Conservation (phyloP, 2,113 vertebrate genomes). For the Eulacestoma nigropectus region DNA sequence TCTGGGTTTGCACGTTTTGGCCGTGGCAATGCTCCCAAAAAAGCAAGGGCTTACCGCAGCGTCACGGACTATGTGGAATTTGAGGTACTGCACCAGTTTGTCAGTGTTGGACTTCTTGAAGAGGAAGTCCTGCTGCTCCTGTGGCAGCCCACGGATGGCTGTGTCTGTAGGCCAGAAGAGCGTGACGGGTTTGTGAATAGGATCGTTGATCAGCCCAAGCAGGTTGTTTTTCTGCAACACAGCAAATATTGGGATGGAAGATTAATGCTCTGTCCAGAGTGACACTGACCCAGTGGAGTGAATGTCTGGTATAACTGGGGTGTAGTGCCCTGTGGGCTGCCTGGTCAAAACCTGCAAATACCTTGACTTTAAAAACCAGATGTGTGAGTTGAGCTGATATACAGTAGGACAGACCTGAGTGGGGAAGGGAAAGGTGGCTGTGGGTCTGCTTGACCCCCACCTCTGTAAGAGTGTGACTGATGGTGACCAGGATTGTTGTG, state of each 20-base stretch:
- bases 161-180: constrained; percentile 86
- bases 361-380: not conserved
- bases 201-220: constrained; percentile 71
- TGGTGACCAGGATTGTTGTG: not conserved
- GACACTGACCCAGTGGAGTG: not conserved
- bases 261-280: not conserved
- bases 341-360: not conserved
- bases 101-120: constrained; percentile 74
- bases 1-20: not conserved
- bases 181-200: constrained; percentile 79
- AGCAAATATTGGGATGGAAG: not conserved
- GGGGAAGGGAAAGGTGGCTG: not conserved
- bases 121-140: constrained; percentile 84
- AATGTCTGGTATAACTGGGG: not conserved
- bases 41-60: constrained; percentile 69
- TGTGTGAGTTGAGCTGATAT: not conserved
- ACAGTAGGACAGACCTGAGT: not conserved
- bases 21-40: not conserved
- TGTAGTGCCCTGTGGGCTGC: not conserved
- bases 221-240: constrained; percentile 81
- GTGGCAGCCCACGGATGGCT: constrained; percentile 74
- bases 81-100: constrained; percentile 82
- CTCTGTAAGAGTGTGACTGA: not conserved
- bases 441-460: not conserved
- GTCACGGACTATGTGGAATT: constrained; percentile 84